phyloP scores from a whole-genome alignment of 2,797 vertebrate genomes.

The Geotria australis region DNA sequence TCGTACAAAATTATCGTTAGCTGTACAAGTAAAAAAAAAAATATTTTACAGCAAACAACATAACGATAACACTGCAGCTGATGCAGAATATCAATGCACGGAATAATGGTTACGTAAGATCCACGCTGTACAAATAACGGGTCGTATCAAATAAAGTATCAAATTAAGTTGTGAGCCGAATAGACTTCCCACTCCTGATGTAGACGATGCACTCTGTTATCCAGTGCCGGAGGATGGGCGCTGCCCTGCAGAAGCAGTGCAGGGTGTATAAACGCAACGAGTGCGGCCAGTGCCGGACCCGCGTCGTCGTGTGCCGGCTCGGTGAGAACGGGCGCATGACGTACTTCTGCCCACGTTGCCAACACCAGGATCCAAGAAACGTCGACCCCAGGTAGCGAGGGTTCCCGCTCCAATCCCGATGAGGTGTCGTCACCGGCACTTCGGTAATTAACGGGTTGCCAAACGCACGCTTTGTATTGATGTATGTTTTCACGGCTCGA shows the following conservation, averaged over 20 bases:
- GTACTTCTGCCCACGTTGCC: conserved; percentile 54
- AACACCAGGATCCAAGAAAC: conserved; percentile 24
- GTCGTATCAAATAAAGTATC: too few species aligned
- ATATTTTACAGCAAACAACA: too few species aligned
- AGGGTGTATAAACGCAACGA: conserved; percentile 38
- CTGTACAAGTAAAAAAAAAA: too few species aligned
- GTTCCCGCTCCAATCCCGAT: not conserved
- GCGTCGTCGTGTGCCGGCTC: conserved; percentile 40
- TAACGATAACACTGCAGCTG: too few species aligned
- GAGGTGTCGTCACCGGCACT: not conserved
- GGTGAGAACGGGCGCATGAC: conserved; percentile 60
- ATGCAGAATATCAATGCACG: too few species aligned
- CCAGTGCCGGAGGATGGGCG: conserved; percentile 37
- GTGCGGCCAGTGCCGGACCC: conserved; percentile 27
- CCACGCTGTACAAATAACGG: too few species aligned
- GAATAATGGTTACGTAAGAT: too few species aligned
- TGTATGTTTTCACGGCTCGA: too few species aligned
- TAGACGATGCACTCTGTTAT: too few species aligned
- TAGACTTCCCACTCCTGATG: too few species aligned
- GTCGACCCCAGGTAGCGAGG: conserved; percentile 24
- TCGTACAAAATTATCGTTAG: too few species aligned
- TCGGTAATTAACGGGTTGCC: not conserved
- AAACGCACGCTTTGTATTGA: not conserved
- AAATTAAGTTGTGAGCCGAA: too few species aligned
- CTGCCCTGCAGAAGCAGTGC: conserved; percentile 34